A percentile compares a stretch with the other conserved stretches of the same genome.
Evolutionary conservation across 1,140 invertebrate species (phyloP).

Genomic region (Drosophila santomea): DNA sequence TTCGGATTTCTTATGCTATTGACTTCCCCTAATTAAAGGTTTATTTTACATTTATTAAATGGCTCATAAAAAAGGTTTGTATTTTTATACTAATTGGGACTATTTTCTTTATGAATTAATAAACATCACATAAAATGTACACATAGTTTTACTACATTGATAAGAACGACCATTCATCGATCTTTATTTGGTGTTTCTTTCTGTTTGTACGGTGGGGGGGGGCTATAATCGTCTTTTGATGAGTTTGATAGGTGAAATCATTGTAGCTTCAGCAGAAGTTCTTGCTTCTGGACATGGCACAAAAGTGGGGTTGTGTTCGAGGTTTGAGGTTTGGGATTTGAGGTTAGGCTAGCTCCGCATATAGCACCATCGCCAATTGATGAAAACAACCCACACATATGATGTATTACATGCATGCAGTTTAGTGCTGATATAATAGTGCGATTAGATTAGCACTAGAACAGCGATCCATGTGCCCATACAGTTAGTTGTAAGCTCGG

Average conservation of each 20-base stretch:
- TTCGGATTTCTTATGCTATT: background rate
- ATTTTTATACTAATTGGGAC: background rate
- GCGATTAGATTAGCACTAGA: conserved; percentile 39
- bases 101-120: background rate
- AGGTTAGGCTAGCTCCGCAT: too few species aligned
- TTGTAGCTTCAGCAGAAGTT: conserved; percentile 2
- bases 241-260: background rate
- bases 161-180: background rate
- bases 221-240: background rate
- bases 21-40: conserved; percentile 9
- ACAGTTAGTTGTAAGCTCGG: conserved; percentile 33
- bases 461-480: conserved; percentile 7
- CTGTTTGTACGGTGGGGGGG: too few species aligned
- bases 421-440: conserved; percentile 49
- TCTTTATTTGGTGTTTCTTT: background rate
- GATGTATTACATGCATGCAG: conserved; percentile 43
- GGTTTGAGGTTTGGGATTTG: conserved; percentile 14
- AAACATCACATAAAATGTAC: background rate
- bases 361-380: conserved; percentile 10
- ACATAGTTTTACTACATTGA: background rate
- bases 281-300: conserved; percentile 17
- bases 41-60: background rate
- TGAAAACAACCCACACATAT: conserved; percentile 38
- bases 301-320: conserved; percentile 6
- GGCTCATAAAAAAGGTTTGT: background rate